A percentile compares a stretch with the other conserved stretches of the same genome.
Conservation (phyloP, 2,888 invertebrate species). For the Ommatoiulus sabulosus region DNA sequence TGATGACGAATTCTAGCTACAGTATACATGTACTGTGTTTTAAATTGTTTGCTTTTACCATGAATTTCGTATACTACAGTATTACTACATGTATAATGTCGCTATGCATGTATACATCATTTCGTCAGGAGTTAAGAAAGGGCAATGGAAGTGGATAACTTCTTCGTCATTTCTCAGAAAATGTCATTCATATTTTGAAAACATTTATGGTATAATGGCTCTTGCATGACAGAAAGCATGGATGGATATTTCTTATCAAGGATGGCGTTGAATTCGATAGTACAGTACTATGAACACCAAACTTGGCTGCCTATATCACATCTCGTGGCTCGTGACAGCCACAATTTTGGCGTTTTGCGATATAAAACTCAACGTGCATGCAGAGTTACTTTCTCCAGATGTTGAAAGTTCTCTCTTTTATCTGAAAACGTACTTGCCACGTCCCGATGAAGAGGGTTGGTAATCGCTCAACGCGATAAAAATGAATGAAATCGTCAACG, state of each 20-base stretch:
- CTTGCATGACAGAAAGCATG: not conserved
- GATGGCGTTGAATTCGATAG: not conserved
- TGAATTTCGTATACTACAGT: too few species aligned
- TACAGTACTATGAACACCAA: not conserved
- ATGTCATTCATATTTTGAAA: not conserved
- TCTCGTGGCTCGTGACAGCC: not conserved
- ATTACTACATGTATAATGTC: too few species aligned
- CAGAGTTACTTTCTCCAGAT: constrained; percentile 13
- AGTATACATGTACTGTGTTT: not conserved
- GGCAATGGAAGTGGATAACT: not conserved
- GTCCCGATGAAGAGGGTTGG: not conserved
- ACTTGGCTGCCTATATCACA: not conserved
- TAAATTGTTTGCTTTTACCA: too few species aligned
- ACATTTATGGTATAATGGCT: not conserved
- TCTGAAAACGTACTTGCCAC: not conserved
- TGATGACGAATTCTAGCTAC: not conserved
- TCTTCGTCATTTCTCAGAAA: not conserved
- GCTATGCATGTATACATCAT: not conserved
- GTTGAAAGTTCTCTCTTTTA: not conserved
- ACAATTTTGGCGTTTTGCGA: not conserved
- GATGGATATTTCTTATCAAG: not conserved
- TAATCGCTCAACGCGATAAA: not conserved
- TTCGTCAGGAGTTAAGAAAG: too few species aligned
- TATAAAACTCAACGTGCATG: not conserved
- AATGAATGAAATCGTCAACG: not conserved